Conservation (phyloP, 2,888 invertebrate species). For the Cheilosia impressa region DNA sequence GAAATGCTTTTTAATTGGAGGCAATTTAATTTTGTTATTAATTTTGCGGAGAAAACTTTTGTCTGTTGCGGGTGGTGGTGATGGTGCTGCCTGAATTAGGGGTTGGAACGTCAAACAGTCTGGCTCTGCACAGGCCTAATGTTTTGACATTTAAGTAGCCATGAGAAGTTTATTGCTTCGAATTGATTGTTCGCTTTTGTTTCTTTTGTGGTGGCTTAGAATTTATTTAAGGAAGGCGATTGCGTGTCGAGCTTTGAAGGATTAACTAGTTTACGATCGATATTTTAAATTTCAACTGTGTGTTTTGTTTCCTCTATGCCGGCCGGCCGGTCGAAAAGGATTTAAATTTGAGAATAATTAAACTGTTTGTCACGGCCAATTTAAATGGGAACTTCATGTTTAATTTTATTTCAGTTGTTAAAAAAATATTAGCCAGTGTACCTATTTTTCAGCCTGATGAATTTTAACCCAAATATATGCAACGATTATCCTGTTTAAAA, state of each 20-base stretch:
- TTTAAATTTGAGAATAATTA: too few species aligned
- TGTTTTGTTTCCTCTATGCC: not conserved
- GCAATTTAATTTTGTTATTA: slow-evolving; percentile 75
- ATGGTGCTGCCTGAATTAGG: not conserved
- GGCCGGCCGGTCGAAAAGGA: not conserved
- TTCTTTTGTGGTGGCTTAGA: slow-evolving; percentile 4
- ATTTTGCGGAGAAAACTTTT: slow-evolving; percentile 70
- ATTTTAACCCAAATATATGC: too few species aligned
- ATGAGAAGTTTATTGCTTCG: slow-evolving; percentile 54
- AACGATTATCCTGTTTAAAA: too few species aligned
- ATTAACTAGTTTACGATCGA: slow-evolving; percentile 34
- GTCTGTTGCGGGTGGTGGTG: slow-evolving; percentile 20
- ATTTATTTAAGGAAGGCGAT: slow-evolving; percentile 1
- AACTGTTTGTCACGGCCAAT: too few species aligned
- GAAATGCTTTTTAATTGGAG: slow-evolving; percentile 73
- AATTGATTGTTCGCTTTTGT: slow-evolving; percentile 42
- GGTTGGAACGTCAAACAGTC: slow-evolving; percentile 29
- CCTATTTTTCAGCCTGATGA: too few species aligned
- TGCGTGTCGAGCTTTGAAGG: slow-evolving; percentile 1
- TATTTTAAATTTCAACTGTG: slow-evolving; percentile 33
- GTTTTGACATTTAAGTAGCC: slow-evolving; percentile 52
- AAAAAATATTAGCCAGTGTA: too few species aligned
- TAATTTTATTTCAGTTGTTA: not conserved
- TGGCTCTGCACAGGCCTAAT: slow-evolving; percentile 20
- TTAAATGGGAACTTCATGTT: not conserved